Percentiles rank a stretch among this genome's conserved stretches.
These are phyloP conservation scores for Acromyrmex charruanus DNA, from an alignment of 1,140 invertebrate species.

Conservation along the genomic window DNA sequence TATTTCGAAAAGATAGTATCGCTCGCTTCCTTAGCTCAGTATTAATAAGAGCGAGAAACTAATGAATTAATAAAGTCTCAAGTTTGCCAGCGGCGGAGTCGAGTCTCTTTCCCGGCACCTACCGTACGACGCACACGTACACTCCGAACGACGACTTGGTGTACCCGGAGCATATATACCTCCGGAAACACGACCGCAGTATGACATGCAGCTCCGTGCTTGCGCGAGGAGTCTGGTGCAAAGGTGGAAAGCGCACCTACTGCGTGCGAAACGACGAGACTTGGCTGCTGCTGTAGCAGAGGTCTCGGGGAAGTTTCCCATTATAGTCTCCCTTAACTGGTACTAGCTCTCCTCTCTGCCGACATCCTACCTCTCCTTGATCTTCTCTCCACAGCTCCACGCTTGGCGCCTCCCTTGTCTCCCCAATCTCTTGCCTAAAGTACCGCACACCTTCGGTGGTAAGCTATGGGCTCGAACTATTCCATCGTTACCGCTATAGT, in stretches of 20 bases:
- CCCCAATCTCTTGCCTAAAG: conserved; percentile 47
- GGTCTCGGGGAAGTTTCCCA: conserved; percentile 74
- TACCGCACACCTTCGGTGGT: conserved; percentile 59
- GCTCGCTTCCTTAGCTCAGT: not conserved
- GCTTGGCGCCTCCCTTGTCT: conserved; percentile 15
- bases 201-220: conserved; percentile 63
- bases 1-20: conserved; percentile 3
- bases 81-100: conserved; percentile 26
- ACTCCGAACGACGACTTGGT: conserved; percentile 40
- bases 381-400: conserved; percentile 4
- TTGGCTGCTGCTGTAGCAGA: conserved; percentile 64
- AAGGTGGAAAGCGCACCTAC: conserved; percentile 61
- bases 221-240: conserved; percentile 44
- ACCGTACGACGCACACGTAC: conserved; percentile 33
- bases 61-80: conserved; percentile 66
- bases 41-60: conserved; percentile 52
- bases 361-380: not conserved
- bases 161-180: conserved; percentile 22
- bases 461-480: conserved; percentile 75
- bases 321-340: conserved; percentile 77
- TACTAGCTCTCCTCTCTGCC: conserved; percentile 35
- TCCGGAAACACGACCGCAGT: conserved; percentile 55
- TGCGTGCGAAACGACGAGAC: conserved; percentile 69
- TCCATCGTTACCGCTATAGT: conserved; percentile 73
- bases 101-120: conserved; percentile 39